Base-by-base conservation (phyloP, 2,888 invertebrate genomes). In the Mylabris sibirica region DNA sequence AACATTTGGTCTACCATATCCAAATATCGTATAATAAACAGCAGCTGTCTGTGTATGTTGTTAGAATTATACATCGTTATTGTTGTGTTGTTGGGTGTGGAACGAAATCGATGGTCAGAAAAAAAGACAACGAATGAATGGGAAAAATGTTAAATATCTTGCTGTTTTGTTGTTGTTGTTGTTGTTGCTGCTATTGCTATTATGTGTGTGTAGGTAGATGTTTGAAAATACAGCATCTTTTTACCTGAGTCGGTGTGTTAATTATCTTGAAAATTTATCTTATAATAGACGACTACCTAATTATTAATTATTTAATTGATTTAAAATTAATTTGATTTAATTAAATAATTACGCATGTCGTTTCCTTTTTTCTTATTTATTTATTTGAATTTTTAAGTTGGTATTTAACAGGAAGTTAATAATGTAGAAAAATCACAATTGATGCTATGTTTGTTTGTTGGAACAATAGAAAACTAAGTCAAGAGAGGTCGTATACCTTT, bases 401-500 rank as follows among this genome's bases (percentile, higher is more conserved):
- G 22, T 53, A 53, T 53, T 24, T 53, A 53, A 53, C 53, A 22
- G 24, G 53, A 53, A 53, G 53, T 53, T 53, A 53, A 49, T 20
- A 49, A 53, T 53, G 12, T 24, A 53, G 24, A 53, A 53, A 53
- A 53, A 53, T 20, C 9, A 20, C n/a, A 49, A 49, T 49, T 53
- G 53, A 53, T 53, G 24, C 22, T 24, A 53, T 12, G 53, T 53
- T 53, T 22, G 53, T 53, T 44, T 53, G 53, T 53, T 53, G 24
- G 53, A 53, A 53, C 24, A 53, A 53, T 53, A 53, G 53, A 53
- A 53, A 53, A 53, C 53, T 53, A 53, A 53, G 53, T 53, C 53
- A 53, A 53, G 22, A 53, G 24, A 53, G 53, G 53, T 53, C 53
- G 24, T 53, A 53, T 53, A 53, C 53, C 53, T 53, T 30, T 53